Evolutionary conservation across 2,888 invertebrate genomes (phyloP).

Genomic region (Cryptocephalus primarius): DNA sequence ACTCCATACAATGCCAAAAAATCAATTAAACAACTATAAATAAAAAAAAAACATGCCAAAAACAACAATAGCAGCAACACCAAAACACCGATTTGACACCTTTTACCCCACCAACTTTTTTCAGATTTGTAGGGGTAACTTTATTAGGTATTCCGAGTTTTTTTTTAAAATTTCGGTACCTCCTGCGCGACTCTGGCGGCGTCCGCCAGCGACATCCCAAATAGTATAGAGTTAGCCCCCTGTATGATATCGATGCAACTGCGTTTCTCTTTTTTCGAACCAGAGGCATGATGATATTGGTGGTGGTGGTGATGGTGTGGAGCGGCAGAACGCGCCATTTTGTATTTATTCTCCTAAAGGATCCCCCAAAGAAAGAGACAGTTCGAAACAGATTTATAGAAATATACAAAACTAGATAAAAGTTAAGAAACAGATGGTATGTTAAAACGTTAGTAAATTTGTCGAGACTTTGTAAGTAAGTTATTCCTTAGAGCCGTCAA

Average conservation of each 20-base stretch:
- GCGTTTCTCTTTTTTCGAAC: conserved; percentile 17
- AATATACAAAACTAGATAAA: too few species aligned
- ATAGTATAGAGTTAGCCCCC: conserved; percentile 22
- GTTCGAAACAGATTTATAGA: too few species aligned
- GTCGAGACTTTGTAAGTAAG: background rate
- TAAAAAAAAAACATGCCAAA: too few species aligned
- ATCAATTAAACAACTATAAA: too few species aligned
- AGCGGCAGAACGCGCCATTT: conserved; percentile 14
- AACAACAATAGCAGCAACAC: too few species aligned
- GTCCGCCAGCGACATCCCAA: conserved; percentile 24
- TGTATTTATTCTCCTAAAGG: conserved; percentile 17
- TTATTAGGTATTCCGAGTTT: too few species aligned
- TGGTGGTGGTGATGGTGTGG: background rate
- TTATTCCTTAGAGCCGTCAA: background rate
- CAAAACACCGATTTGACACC: background rate
- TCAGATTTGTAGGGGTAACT: too few species aligned
- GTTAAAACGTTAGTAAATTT: background rate
- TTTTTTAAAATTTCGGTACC: conserved; percentile 8
- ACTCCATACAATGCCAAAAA: too few species aligned
- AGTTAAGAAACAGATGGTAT: too few species aligned
- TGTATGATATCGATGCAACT: conserved; percentile 22
- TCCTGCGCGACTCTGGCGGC: conserved; percentile 23
- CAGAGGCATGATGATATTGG: conserved; percentile 2
- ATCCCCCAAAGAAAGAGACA: background rate
- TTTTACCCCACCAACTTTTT: conserved; percentile 5